Evolutionary conservation across 2,888 invertebrate genomes (phyloP), one percentile per base, ranked within the genome.

Genomic region (Perizoma flavofasciatum): DNA sequence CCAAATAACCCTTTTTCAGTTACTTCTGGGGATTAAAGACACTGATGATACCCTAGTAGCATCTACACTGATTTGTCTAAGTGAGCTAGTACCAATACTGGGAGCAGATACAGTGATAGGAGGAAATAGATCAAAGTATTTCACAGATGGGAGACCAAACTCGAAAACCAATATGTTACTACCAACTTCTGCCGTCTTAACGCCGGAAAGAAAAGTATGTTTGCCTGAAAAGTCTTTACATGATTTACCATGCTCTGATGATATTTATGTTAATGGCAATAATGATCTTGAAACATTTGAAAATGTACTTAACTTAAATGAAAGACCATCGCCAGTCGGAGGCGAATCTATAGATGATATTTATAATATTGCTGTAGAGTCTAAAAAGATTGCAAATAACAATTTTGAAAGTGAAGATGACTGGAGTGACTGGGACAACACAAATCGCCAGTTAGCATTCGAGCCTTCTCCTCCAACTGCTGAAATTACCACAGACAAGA

Each of bases 91-190:
- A 33, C 96, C 97, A 0, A 93, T 98, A 65, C 89, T 97, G 53
- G 98, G 98, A 9, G 96, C 97, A 9, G 93, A 95, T n/a, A 93
- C 95, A 22, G 97, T 98, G 0, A 95, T 98, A 47, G 97, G 97
- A 4, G 97, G 97, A 0, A 95, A 95, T 75, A 93, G 98, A 66
- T 94, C 94, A 0, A 96, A 95, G 81, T 89, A 97, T 55, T 98
- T 98, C 79, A 95, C 96, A 32, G 97, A 98, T 81, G 98, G 97
- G 6, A 93, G 96, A 71, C 98, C 98, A 4, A 95, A 95, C 78
- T 76, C 87, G 60, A 83, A 84, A 72, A 54, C 68, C 5, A 81
- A 69, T 64, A 45, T 73, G 37, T 46, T 67, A 32, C 63, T 65
- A 43, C 59, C 59, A 9, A 39, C 56, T 41, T 40, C 59, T 32